These are phyloP conservation scores for Tenthredo livida DNA, from an alignment of 2,888 invertebrate species.

Conservation along the genomic window DNA sequence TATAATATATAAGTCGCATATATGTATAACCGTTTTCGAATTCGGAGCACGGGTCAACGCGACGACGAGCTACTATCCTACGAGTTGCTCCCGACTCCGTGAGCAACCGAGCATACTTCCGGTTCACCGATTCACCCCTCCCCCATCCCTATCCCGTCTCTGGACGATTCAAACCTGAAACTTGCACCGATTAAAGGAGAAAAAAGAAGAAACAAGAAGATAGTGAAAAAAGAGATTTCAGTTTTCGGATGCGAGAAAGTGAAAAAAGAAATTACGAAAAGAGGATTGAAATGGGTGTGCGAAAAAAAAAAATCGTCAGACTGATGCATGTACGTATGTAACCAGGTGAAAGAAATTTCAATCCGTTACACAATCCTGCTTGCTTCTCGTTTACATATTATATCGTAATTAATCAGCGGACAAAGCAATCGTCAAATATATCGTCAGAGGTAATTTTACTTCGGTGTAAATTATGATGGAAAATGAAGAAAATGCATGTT, in stretches of 20 bases:
- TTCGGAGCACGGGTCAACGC: slow-evolving; percentile 37
- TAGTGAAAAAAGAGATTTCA: not conserved
- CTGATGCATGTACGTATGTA: not conserved
- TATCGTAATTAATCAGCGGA: not conserved
- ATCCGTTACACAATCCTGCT: not conserved
- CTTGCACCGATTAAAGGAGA: slow-evolving; percentile 36
- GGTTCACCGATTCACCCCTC: slow-evolving; percentile 75
- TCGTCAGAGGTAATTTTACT: not conserved
- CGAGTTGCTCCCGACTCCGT: slow-evolving; percentile 54
- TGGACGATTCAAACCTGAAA: slow-evolving; percentile 34
- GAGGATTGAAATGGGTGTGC: not conserved
- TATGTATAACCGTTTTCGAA: slow-evolving; percentile 16
- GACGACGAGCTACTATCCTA: not conserved
- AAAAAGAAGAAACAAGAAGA: slow-evolving; percentile 33
- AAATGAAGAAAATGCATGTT: not conserved
- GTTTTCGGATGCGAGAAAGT: slow-evolving; percentile 52
- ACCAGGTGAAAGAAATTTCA: not conserved
- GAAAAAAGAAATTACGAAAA: slow-evolving; percentile 18
- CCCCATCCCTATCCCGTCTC: slow-evolving; percentile 56
- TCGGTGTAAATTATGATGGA: not conserved
- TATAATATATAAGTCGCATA: not conserved
- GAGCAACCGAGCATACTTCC: slow-evolving; percentile 76
- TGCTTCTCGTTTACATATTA: not conserved
- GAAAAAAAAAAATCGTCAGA: not conserved
- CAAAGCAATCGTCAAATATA: not conserved